phyloP scores from a whole-genome alignment of 1,140 invertebrate species.

The Ceratosolen fusciceps region DNA sequence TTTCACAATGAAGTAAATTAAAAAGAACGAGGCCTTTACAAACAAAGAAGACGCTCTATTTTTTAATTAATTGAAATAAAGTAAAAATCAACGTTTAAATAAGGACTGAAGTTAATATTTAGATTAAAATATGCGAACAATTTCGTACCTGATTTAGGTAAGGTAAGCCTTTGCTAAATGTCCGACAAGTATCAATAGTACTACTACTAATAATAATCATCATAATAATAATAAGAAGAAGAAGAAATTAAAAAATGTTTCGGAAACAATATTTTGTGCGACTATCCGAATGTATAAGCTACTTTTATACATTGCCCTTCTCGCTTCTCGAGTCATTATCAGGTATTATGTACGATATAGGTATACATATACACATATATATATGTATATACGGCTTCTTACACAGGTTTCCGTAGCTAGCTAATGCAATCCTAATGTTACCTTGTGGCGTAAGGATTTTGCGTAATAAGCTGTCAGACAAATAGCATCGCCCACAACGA shows the following conservation, averaged over 20 bases:
- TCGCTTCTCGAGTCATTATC: no score
- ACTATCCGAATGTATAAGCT: no score
- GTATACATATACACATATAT: no score
- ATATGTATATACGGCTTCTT: not conserved
- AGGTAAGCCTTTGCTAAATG: not conserved
- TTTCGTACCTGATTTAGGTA: not conserved
- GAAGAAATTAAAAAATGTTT: no score
- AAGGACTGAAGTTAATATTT: not conserved
- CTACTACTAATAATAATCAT: not conserved
- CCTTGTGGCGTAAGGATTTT: no score
- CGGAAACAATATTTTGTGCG: no score
- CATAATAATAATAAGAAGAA: not conserved
- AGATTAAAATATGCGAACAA: not conserved
- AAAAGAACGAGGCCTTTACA: not conserved
- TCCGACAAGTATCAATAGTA: not conserved
- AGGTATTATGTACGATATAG: no score
- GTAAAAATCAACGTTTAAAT: not conserved
- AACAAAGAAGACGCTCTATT: not conserved
- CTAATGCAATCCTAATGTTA: not conserved
- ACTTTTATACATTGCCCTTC: not conserved
- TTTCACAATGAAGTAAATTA: not conserved
- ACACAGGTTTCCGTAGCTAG: not conserved
- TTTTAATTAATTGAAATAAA: no score
- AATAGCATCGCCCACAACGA: not conserved
- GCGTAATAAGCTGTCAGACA: not conserved